Percentiles rank a stretch among this genome's conserved stretches.
phyloP scores from a whole-genome alignment of 2,888 invertebrate species.

The Nomada hirtipes region DNA sequence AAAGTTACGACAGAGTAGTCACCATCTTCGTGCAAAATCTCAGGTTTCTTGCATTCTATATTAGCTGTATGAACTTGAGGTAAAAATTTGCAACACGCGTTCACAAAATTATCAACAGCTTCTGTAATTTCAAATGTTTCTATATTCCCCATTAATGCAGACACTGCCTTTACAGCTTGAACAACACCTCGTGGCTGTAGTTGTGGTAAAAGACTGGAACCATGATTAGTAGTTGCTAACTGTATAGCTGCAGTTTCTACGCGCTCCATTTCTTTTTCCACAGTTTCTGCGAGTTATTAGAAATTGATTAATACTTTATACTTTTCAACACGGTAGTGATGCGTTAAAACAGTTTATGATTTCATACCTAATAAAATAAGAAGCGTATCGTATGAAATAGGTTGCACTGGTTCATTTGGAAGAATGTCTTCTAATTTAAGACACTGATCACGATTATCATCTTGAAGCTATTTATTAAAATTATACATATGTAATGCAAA shows the following conservation, averaged over 20 bases:
- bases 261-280: slow-evolving; percentile 93
- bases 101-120: slow-evolving; percentile 88
- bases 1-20: slow-evolving; percentile 90
- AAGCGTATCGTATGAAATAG: slow-evolving; percentile 92
- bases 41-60: slow-evolving; percentile 86
- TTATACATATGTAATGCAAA: slow-evolving; percentile 19
- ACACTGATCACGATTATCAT: slow-evolving; percentile 92
- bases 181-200: slow-evolving; percentile 90
- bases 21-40: slow-evolving; percentile 89
- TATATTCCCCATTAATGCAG: slow-evolving; percentile 94
- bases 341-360: not conserved
- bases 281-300: slow-evolving; percentile 87
- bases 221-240: slow-evolving; percentile 80
- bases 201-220: slow-evolving; percentile 81
- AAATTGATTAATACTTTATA: not conserved
- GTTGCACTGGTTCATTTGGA: slow-evolving; percentile 90
- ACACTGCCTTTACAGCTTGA: slow-evolving; percentile 97
- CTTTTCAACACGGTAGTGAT: not conserved
- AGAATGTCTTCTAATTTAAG: slow-evolving; percentile 92
- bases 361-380: slow-evolving; percentile 91
- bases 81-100: slow-evolving; percentile 86
- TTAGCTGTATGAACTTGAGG: slow-evolving; percentile 81
- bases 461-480: slow-evolving; percentile 86
- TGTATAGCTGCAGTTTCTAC: slow-evolving; percentile 88
- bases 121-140: slow-evolving; percentile 95